Evolutionary conservation across 2,797 vertebrate genomes (phyloP).

Genomic region (Poeciliopsis gracilis): DNA sequence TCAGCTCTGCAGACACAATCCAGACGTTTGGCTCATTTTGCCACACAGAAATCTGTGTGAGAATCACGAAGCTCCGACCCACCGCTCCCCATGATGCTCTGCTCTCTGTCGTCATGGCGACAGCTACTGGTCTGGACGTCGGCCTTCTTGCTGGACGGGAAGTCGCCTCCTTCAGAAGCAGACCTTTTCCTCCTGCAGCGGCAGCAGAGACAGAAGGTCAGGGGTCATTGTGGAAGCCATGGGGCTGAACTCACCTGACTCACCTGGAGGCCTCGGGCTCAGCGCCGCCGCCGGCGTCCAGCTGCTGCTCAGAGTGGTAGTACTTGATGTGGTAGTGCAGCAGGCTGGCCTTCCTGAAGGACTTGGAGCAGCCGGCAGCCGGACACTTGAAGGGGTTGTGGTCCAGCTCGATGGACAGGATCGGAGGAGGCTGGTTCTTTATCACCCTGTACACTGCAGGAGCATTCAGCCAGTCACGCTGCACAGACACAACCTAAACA

Average conservation of each 20-base stretch:
- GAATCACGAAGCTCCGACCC: background rate
- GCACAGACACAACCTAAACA: too few species aligned
- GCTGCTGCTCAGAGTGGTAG: conserved; percentile 91
- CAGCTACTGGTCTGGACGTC: conserved; percentile 73
- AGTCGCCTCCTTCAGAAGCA: conserved; percentile 62
- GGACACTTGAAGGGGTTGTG: conserved; percentile 96
- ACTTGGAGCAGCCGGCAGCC: conserved; percentile 90
- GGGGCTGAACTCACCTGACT: background rate
- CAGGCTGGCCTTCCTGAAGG: conserved; percentile 94
- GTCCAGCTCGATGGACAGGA: conserved; percentile 89
- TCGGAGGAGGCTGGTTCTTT: conserved; percentile 90
- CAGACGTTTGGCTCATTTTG: background rate
- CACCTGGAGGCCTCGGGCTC: conserved; percentile 46
- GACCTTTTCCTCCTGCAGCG: conserved; percentile 60
- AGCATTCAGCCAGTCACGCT: background rate
- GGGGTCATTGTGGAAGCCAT: background rate
- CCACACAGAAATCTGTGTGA: rapidly evolving
- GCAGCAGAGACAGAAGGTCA: background rate
- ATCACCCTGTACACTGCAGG: conserved; percentile 83
- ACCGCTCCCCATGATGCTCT: conserved; percentile 75
- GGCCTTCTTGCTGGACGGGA: conserved; percentile 73
- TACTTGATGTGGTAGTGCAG: conserved; percentile 98
- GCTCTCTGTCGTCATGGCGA: conserved; percentile 71
- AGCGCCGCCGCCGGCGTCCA: conserved; percentile 37
- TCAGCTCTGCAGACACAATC: conserved; percentile 66